Base-by-base conservation (phyloP, 2,797 vertebrate genomes). In the Paratrypauchen microcephalus region DNA sequence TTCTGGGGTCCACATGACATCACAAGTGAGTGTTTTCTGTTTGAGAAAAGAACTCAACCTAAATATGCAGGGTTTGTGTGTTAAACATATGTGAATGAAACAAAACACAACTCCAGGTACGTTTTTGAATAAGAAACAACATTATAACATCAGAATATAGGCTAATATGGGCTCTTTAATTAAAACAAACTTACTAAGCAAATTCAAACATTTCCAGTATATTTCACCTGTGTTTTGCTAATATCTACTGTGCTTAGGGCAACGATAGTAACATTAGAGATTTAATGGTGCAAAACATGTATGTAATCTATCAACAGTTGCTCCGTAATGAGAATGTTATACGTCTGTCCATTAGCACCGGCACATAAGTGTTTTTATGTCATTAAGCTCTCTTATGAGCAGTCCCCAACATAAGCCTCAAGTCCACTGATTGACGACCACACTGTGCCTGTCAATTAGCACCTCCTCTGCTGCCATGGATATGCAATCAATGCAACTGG, bases 271-370 rank as follows among this genome's bases (percentile, higher is more conserved):
- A 81, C 70, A 74, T 77, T 66, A 73, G 73, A 73, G 60, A 71
- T 76, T 83, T 83, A 88, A 87, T 85, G 78, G 71, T 9, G 71
- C 74, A 32, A 68, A 75, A 79, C 83, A 76, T 82, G 81, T 78
- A 79, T 79, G 85, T 81, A 76, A 81, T 88, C 75, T 81, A 83
- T 70, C 72, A 82, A 81, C 77, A 81, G 77, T 83, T 73, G 65
- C 28, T 80, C 72, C 64, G 61, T 87, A 83, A 87, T 84, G 81
- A 77, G 59, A 39, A 68, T 60, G 77, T 66, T 78, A 72, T 82
- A 74, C 80, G 82, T 80, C 56, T 77, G 84, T 78, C 83, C 80
- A 86, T 86, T 88, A 87, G 77, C 72, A 28, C 62, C 18, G 39
- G 66, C 56, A 64, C 80, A 71, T 77, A 60, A 62, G 64, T 73